Conservation (phyloP, 2,797 vertebrate genomes). For the Paguma larvata region DNA sequence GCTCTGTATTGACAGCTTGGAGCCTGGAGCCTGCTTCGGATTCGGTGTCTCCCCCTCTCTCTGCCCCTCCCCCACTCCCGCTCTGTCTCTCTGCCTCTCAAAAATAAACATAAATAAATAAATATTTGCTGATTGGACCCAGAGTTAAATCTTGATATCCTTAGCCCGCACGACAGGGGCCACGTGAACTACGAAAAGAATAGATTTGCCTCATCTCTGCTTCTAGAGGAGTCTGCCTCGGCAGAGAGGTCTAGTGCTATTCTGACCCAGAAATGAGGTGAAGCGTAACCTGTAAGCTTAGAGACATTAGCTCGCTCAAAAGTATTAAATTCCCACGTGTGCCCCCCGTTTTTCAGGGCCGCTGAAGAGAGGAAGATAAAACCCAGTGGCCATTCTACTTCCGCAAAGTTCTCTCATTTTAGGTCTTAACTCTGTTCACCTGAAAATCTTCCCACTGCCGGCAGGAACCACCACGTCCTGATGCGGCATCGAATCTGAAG, state of each 20-base stretch:
- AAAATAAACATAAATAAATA: not conserved
- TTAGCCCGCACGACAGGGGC: not conserved
- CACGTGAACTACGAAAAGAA: not conserved
- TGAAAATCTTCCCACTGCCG: not conserved
- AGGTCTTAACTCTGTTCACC: not conserved
- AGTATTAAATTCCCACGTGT: not conserved
- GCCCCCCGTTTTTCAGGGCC: not conserved
- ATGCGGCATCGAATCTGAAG: not conserved
- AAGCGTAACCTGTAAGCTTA: not conserved
- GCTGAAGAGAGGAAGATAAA: not conserved
- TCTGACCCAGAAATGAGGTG: not conserved
- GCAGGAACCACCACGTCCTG: not conserved
- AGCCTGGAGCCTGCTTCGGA: no score
- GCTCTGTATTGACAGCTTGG: no score
- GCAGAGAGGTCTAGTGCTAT: accelerated
- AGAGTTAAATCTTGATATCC: not conserved
- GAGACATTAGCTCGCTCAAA: not conserved
- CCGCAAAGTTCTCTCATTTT: not conserved
- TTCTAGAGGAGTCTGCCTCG: no score
- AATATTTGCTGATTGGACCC: conserved; percentile 62
- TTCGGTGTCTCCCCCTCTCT: no score
- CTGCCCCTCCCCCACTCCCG: no score
- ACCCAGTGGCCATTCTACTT: not conserved
- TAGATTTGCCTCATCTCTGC: not conserved
- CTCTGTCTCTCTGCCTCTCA: no score